phyloP scores from a whole-genome alignment of 2,797 vertebrate genomes.

The Thalassophryne amazonica region DNA sequence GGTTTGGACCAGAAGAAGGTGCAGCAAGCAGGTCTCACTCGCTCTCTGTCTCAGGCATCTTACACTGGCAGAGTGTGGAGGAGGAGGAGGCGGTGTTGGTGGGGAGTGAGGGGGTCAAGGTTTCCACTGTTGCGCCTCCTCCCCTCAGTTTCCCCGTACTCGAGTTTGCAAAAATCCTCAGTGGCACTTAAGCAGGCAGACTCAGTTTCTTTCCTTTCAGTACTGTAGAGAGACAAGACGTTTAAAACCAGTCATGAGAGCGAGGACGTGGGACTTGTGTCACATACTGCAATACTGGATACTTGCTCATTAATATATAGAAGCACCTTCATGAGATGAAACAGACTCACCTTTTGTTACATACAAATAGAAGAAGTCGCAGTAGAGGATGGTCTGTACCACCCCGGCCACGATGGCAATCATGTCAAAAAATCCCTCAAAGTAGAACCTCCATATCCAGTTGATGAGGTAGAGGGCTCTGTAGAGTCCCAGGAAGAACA shows the following conservation, averaged over 20 bases:
- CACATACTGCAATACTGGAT: no score
- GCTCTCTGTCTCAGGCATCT: constrained; percentile 91
- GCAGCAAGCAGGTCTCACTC: constrained; percentile 72
- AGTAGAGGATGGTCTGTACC: constrained; percentile 97
- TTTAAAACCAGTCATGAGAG: no score
- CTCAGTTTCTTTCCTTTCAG: constrained; percentile 99
- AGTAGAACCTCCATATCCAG: constrained; percentile 99
- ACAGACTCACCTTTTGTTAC: constrained; percentile 92
- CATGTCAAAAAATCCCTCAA: constrained; percentile 97
- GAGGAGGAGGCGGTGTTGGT: constrained; percentile 74
- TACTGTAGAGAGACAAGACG: constrained; percentile 74
- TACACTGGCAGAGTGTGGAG: constrained; percentile 76
- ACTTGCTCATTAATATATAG: no score
- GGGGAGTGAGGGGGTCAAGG: constrained; percentile 75
- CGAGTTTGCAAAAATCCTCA: constrained; percentile 77
- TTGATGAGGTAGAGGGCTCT: constrained; percentile 95
- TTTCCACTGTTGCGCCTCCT: constrained; percentile 76
- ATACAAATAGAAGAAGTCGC: constrained; percentile 99
- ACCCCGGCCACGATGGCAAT: constrained; percentile 96
- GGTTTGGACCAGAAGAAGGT: constrained; percentile 52
- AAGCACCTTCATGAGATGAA: background rate
- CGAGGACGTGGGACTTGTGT: no score
- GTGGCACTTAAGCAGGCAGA: constrained; percentile 96
- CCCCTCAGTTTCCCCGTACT: constrained; percentile 53
- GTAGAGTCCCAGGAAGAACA: constrained; percentile 97